These are phyloP conservation scores for Parauchenoglanis ngamensis DNA, from an alignment of 2,797 vertebrate species.

Conservation along the genomic window DNA sequence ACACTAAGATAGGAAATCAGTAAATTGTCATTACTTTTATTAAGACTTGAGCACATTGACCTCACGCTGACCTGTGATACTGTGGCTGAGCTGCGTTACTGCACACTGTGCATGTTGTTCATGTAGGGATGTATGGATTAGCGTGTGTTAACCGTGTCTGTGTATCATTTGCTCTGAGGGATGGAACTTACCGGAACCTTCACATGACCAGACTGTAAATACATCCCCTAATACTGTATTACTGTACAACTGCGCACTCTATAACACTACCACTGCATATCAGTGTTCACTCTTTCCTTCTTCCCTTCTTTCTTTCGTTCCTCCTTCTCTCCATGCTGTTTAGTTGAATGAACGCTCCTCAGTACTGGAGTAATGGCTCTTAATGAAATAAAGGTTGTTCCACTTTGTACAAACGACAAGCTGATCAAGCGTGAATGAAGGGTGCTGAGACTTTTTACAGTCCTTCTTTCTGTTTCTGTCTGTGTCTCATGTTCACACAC, in stretches of 20 bases:
- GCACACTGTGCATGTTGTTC: neutral
- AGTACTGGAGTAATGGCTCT: neutral
- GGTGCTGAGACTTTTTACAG: neutral
- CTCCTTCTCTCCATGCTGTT: neutral
- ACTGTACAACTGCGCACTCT: neutral
- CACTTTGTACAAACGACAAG: neutral
- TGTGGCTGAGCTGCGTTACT: neutral
- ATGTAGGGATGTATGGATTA: neutral
- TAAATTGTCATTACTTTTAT: neutral
- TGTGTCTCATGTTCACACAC: neutral
- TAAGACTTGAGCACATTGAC: neutral
- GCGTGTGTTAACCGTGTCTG: neutral
- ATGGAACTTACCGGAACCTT: neutral
- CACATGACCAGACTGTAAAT: neutral
- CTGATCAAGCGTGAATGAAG: neutral
- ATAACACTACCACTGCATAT: neutral
- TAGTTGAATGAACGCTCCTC: neutral
- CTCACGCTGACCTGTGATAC: neutral
- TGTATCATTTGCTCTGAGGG: neutral
- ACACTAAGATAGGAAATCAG: neutral
- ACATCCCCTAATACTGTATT: neutral
- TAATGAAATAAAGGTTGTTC: slow-evolving; percentile 4
- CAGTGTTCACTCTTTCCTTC: neutral
- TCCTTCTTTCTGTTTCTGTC: neutral
- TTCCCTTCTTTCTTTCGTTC: neutral